phyloP scores from a whole-genome alignment of 2,888 invertebrate genomes.

The Trichopria drosophilae region DNA sequence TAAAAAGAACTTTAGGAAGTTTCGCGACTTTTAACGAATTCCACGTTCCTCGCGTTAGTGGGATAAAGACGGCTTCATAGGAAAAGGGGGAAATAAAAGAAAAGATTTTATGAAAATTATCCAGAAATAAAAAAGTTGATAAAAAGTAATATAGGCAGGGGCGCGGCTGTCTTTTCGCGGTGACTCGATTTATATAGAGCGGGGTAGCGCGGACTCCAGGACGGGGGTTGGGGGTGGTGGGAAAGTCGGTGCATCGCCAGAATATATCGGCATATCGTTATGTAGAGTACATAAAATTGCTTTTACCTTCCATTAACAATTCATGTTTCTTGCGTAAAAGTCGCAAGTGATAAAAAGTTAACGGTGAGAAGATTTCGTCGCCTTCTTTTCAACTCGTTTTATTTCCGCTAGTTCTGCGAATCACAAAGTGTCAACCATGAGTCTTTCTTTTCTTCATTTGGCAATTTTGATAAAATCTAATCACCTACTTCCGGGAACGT shows the following conservation, averaged over 20 bases:
- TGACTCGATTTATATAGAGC: slow-evolving; percentile 48
- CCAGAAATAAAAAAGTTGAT: slow-evolving; percentile 51
- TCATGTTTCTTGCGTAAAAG: slow-evolving; percentile 56
- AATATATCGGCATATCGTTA: slow-evolving; percentile 51
- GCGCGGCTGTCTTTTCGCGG: slow-evolving; percentile 31
- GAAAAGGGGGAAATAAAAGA: slow-evolving; percentile 37
- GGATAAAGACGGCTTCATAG: no score
- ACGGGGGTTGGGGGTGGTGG: slow-evolving; percentile 31
- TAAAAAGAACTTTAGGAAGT: no score
- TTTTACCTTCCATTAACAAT: slow-evolving; percentile 58
- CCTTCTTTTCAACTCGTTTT: no score
- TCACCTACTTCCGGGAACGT: no score
- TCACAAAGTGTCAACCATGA: no score
- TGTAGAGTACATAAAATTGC: slow-evolving; percentile 57
- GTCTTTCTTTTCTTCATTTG: no score
- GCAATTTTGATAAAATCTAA: no score
- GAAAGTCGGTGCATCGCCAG: slow-evolving; percentile 39
- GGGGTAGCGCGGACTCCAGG: no score
- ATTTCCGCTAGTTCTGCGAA: no score
- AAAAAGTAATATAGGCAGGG: slow-evolving; percentile 55
- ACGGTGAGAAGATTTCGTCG: slow-evolving; percentile 49
- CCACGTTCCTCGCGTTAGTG: no score
- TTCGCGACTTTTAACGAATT: no score
- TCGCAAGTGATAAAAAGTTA: slow-evolving; percentile 52
- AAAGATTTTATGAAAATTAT: slow-evolving; percentile 54